Conservation (phyloP, 2,888 invertebrate genomes). For the Caenorhabditis sp. region DNA sequence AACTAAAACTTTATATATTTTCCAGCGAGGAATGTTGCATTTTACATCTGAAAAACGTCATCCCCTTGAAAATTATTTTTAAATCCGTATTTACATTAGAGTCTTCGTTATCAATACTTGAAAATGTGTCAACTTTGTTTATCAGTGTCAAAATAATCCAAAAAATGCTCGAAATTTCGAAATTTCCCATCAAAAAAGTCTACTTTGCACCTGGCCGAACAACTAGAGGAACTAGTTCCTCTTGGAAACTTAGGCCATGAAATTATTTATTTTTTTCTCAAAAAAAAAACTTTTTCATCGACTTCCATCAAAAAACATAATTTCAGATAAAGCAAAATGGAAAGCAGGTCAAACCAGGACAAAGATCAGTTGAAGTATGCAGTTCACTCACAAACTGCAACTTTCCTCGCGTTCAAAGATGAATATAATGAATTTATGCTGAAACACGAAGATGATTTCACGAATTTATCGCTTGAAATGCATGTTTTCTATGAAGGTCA, state of each 20-base stretch:
- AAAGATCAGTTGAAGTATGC: background rate
- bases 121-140: no score
- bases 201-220: no score
- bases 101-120: no score
- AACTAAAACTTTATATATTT: no score
- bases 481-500: conserved; percentile 3
- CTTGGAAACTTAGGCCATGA: background rate
- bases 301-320: background rate
- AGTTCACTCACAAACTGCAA: background rate
- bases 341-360: background rate
- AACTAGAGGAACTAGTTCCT: no score
- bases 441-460: background rate
- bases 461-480: conserved; percentile 9
- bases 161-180: no score
- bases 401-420: background rate
- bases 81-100: no score
- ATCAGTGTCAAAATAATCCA: no score
- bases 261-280: background rate
- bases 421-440: background rate
- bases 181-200: no score
- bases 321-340: background rate
- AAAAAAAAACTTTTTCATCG: background rate
- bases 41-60: no score
- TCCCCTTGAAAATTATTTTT: no score
- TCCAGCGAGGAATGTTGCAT: no score